phyloP scores from a whole-genome alignment of 2,888 invertebrate species.

The Byasa hedistus region DNA sequence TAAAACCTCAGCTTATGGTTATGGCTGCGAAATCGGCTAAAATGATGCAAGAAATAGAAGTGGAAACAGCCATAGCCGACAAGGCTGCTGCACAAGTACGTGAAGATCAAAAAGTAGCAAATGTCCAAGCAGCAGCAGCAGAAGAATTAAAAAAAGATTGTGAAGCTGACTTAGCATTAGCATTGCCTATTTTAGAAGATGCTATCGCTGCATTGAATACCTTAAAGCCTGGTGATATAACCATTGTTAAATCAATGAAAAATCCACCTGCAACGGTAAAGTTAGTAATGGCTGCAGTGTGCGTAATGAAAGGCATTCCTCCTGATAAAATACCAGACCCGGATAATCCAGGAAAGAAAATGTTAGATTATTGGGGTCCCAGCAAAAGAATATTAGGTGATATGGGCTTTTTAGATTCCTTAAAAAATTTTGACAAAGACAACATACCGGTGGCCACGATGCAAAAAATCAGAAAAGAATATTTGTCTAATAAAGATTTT shows the following conservation, averaged over 20 bases:
- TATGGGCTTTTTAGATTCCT: constrained; percentile 86
- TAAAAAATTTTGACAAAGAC: constrained; percentile 91
- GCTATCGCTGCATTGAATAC: constrained; percentile 89
- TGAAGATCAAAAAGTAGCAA: constrained; percentile 92
- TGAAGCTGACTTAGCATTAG: constrained; percentile 94
- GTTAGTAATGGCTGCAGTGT: constrained; percentile 94
- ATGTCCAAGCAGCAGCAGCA: constrained; percentile 91
- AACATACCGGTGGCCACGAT: constrained; percentile 87
- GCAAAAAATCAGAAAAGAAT: constrained; percentile 87
- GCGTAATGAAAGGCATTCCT: constrained; percentile 89
- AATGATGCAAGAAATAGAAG: constrained; percentile 88
- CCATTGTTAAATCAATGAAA: constrained; percentile 93
- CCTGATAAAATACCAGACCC: constrained; percentile 89
- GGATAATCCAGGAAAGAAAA: constrained; percentile 82
- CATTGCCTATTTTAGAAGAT: constrained; percentile 90
- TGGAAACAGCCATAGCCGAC: constrained; percentile 87
- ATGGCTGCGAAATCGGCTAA: constrained; percentile 86
- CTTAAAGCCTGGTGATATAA: constrained; percentile 90
- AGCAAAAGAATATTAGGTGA: constrained; percentile 90
- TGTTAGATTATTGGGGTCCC: constrained; percentile 91
- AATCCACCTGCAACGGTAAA: constrained; percentile 91
- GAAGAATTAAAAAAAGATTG: constrained; percentile 93
- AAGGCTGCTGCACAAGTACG: constrained; percentile 88
- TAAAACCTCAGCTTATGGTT: constrained; percentile 86
- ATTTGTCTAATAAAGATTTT: constrained; percentile 87